Evolutionary conservation across 1,140 invertebrate species (phyloP), one percentile per base, ranked within the genome.

Genomic region (Bombus vancouverensis): DNA sequence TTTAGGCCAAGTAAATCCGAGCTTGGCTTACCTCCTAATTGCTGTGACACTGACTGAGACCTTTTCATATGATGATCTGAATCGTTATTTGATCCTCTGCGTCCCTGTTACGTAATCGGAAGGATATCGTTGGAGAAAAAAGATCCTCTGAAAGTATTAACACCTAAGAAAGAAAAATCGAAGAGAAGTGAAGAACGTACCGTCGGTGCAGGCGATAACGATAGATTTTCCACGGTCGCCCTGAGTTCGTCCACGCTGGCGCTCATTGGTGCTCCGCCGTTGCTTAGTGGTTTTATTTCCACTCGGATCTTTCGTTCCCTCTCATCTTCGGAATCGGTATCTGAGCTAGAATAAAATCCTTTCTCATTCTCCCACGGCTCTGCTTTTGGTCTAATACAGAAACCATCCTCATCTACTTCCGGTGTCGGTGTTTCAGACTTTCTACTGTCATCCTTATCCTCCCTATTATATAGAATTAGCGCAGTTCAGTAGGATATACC

Each of bases 391-490:
- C 98, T 96, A 87, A 99, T 98, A 86, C 98, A 97, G 93, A 98
- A 99, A 28, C 98, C 98, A 95, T 99, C 99, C 88, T 99, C 98
- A 94, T 99, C 99, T 1, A 99, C 98, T 95, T 98, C 98, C 22
- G 97, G 97, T 42, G 96, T 96, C 13, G 96, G 95, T 32, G 95
- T 96, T 83, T 95, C 95, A 0, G 96, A 96, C 83, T 96, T 96
- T 70, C 94, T 91, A 53, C 96, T 96, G 90, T 97, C 97, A 90
- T 97, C 97, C 94, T 97, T 98, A 92, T 97, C 97, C 90, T 97
- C 97, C 90, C 96, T 96, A 81, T 75, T 62, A 44, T 75, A 76
- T 73, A 73, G 65, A 84, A 65, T 62, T 68, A 68, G 74, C 18
- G 70, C 22, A 44, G 68, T 85, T 85, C 83, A 89, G 78, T n/a